Evolutionary conservation across 2,888 invertebrate genomes (phyloP).

Genomic region (Perizoma affinitatum): DNA sequence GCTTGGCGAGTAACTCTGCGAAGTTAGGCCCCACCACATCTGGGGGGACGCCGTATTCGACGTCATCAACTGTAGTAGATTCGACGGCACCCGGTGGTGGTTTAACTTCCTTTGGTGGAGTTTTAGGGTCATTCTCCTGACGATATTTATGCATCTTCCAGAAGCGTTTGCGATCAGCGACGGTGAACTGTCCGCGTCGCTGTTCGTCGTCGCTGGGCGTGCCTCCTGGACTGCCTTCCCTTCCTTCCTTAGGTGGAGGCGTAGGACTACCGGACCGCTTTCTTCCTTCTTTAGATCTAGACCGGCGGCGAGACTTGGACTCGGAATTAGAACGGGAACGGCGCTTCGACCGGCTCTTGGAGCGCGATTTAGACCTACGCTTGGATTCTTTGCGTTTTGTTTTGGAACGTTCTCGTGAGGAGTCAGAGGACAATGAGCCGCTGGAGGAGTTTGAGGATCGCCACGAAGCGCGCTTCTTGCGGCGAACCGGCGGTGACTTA

Average conservation of each 20-base stretch:
- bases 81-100: slow-evolving; percentile 74
- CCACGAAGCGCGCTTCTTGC: slow-evolving; percentile 49
- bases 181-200: slow-evolving; percentile 76
- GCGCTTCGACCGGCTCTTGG: slow-evolving; percentile 55
- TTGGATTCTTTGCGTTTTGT: slow-evolving; percentile 47
- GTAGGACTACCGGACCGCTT: slow-evolving; percentile 49
- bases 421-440: slow-evolving; percentile 48
- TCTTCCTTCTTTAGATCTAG: slow-evolving; percentile 34
- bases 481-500: slow-evolving; percentile 55
- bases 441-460: slow-evolving; percentile 45
- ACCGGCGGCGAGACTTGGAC: slow-evolving; percentile 50
- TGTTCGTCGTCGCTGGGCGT: slow-evolving; percentile 69
- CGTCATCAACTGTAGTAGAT: slow-evolving; percentile 61
- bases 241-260: slow-evolving; percentile 54
- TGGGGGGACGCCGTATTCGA: slow-evolving; percentile 75
- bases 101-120: slow-evolving; percentile 67
- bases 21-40: slow-evolving; percentile 78
- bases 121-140: slow-evolving; percentile 57
- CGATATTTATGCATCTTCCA: slow-evolving; percentile 72
- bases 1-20: slow-evolving; percentile 55
- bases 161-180: slow-evolving; percentile 74
- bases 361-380: slow-evolving; percentile 50
- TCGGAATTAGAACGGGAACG: slow-evolving; percentile 45
- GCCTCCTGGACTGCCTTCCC: slow-evolving; percentile 56
- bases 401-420: slow-evolving; percentile 50